phyloP scores from a whole-genome alignment of 2,797 vertebrate species.

The Rhabdomys pumilio region DNA sequence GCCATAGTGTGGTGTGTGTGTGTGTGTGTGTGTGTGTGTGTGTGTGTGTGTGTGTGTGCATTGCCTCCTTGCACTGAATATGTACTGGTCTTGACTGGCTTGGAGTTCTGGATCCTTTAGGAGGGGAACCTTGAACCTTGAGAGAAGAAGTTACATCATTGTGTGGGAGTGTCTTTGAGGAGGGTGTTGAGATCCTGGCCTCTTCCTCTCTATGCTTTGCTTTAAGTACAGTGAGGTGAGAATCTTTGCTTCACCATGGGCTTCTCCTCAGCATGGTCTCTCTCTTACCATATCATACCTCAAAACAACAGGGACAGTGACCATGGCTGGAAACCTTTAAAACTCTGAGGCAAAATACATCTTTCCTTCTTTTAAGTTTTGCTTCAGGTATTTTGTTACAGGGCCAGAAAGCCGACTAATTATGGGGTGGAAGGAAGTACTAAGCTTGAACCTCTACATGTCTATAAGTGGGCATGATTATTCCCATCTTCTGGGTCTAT shows the following conservation, averaged over 20 bases:
- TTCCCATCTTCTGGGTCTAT: not conserved
- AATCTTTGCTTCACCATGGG: not conserved
- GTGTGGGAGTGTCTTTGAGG: not conserved
- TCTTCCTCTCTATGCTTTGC: not conserved
- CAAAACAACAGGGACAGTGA: not conserved
- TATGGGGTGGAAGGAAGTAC: not conserved
- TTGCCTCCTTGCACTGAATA: not conserved
- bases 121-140: not conserved
- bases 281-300: not conserved
- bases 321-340: not conserved
- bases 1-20: not conserved
- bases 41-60: not conserved
- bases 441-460: not conserved
- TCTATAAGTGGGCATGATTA: accelerated
- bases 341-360: not conserved
- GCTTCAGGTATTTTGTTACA: not conserved
- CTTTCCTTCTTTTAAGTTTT: not conserved
- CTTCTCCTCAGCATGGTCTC: too few species aligned
- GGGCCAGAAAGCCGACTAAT: not conserved
- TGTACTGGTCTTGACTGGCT: not conserved
- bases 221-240: not conserved
- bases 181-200: too few species aligned
- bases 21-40: not conserved
- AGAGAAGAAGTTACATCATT: not conserved
- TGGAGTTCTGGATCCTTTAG: not conserved